Conservation (phyloP, 2,113 vertebrate species). For the Zosterops hypoxanthus region DNA sequence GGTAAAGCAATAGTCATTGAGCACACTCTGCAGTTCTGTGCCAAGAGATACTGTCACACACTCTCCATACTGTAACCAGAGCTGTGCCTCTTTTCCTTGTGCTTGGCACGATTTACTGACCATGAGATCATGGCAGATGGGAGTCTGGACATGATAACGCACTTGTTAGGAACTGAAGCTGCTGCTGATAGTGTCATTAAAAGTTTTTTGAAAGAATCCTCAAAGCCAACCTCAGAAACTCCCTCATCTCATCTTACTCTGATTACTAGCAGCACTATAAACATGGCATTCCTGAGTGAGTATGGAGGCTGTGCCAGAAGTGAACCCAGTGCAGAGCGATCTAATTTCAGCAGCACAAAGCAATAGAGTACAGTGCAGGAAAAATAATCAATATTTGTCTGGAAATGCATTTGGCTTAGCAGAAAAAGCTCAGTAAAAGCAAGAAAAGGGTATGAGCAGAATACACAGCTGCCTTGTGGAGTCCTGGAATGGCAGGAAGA, state of each 20-base stretch:
- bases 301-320: background rate
- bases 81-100: background rate
- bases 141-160: slow-evolving; percentile 41
- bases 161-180: background rate
- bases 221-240: slow-evolving; percentile 37
- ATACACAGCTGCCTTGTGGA: background rate
- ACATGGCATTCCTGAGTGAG: background rate
- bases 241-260: background rate
- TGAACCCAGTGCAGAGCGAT: background rate
- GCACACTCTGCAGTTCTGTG: background rate
- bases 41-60: slow-evolving; percentile 42
- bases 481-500: background rate
- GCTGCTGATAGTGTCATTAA: slow-evolving; percentile 27
- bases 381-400: background rate
- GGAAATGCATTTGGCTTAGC: background rate
- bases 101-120: slow-evolving; percentile 19
- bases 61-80: background rate
- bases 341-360: background rate
- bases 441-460: fast-evolving
- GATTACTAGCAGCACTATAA: background rate
- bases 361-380: background rate
- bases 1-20: slow-evolving; percentile 11
- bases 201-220: background rate
- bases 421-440: background rate
- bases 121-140: slow-evolving; percentile 61